phyloP scores from a whole-genome alignment of 2,797 vertebrate species.

The Muscicapa comitata region DNA sequence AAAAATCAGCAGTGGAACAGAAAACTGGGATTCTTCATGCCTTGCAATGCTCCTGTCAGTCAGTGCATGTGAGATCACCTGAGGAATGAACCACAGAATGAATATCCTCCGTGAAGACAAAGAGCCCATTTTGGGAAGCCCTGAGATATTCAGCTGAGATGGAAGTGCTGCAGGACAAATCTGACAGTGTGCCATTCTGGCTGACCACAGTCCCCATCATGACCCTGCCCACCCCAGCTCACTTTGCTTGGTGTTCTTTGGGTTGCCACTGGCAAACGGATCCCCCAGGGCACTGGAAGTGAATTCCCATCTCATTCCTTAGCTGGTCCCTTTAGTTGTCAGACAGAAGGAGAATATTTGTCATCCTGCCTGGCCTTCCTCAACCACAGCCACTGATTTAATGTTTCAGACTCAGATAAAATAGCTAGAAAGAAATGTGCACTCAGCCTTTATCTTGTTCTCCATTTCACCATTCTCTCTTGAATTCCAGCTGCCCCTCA shows the following conservation, averaged over 20 bases:
- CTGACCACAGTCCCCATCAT: background rate
- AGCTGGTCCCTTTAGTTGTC: background rate
- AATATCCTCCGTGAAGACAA: background rate
- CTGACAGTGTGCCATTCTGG: background rate
- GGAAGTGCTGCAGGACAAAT: background rate
- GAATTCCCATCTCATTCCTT: background rate
- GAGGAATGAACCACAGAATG: background rate
- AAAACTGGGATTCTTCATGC: background rate
- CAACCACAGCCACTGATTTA: background rate
- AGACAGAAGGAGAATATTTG: background rate
- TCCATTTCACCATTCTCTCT: background rate
- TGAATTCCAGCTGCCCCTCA: background rate
- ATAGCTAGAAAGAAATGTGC: background rate
- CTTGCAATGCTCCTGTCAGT: background rate
- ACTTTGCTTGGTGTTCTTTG: too few relatives aligned
- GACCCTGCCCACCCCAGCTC: rapidly evolving
- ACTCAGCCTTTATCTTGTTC: background rate
- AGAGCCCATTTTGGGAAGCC: background rate
- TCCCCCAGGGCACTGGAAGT: background rate
- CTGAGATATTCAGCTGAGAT: background rate
- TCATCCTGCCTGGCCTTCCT: background rate
- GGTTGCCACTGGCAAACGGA: background rate
- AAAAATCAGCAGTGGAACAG: background rate
- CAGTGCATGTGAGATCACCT: background rate
- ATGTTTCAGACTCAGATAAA: background rate